phyloP scores from a whole-genome alignment of 2,113 vertebrate species.

The Paradoxurus hermaphroditus region DNA sequence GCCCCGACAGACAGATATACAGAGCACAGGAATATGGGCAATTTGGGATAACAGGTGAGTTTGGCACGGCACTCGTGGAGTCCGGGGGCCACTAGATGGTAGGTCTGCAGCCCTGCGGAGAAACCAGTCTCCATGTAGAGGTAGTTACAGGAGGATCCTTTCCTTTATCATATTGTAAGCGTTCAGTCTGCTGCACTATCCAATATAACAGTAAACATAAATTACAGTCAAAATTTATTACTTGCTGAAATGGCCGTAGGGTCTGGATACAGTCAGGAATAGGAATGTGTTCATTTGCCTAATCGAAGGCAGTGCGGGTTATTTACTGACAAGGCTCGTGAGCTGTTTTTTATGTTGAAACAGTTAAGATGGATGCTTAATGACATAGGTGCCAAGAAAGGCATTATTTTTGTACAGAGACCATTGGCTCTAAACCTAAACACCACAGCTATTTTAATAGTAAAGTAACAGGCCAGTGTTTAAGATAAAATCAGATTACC shows the following conservation, averaged over 20 bases:
- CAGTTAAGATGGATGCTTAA: background rate
- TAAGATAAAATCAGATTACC: conserved; percentile 1
- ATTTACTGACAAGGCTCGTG: conserved; percentile 16
- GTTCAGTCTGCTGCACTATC: background rate
- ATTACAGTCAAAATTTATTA: background rate
- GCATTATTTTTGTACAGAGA: conserved; percentile 12
- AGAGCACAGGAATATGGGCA: background rate
- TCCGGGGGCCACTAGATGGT: background rate
- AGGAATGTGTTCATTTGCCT: conserved; percentile 30
- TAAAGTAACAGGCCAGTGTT: background rate
- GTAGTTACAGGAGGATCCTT: background rate
- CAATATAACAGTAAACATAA: background rate
- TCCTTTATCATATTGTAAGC: background rate
- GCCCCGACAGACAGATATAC: background rate
- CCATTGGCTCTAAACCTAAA: conserved; percentile 13
- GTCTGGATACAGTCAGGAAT: background rate
- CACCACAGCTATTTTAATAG: background rate
- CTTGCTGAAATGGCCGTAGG: background rate
- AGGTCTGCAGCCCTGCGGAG: background rate
- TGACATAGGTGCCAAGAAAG: background rate
- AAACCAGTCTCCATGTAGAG: background rate
- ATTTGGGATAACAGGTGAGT: background rate
- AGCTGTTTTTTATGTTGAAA: conserved; percentile 15
- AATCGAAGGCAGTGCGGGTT: background rate
- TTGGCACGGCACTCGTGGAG: background rate